Evolutionary conservation across 2,113 vertebrate genomes (phyloP).

Genomic region (Alouatta palliata): DNA sequence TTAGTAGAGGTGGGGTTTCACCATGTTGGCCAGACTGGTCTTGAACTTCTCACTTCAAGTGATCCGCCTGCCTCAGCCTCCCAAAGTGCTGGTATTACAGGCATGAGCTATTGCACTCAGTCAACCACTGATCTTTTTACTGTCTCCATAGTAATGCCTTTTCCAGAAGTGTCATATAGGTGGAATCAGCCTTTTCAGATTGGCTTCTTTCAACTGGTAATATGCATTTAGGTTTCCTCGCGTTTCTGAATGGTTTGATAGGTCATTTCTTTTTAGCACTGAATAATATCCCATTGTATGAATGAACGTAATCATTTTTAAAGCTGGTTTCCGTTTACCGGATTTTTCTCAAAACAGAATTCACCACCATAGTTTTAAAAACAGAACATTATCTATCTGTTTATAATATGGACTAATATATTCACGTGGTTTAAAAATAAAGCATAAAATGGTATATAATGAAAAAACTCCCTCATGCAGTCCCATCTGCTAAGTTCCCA

Average conservation of each 20-base stretch:
- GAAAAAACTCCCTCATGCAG: not conserved
- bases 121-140: not conserved
- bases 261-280: not conserved
- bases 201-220: not conserved
- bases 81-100: too few relatives aligned
- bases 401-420: not conserved
- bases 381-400: not conserved
- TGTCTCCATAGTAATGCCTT: not conserved
- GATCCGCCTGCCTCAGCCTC: too few relatives aligned
- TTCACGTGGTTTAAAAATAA: not conserved
- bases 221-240: not conserved
- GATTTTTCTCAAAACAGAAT: constrained; percentile 23
- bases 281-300: not conserved
- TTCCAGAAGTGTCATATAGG: not conserved
- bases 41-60: too few relatives aligned
- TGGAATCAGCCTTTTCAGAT: not conserved
- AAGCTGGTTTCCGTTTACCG: not conserved
- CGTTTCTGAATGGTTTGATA: not conserved
- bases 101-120: not conserved
- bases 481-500: not conserved
- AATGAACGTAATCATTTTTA: not conserved
- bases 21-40: too few relatives aligned
- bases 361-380: not conserved
- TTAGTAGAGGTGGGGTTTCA: too few relatives aligned
- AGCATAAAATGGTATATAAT: not conserved